Evolutionary conservation across 2,888 invertebrate genomes (phyloP), one percentile per base, ranked within the genome.

Genomic region (Pristionchus fissidentatus): DNA sequence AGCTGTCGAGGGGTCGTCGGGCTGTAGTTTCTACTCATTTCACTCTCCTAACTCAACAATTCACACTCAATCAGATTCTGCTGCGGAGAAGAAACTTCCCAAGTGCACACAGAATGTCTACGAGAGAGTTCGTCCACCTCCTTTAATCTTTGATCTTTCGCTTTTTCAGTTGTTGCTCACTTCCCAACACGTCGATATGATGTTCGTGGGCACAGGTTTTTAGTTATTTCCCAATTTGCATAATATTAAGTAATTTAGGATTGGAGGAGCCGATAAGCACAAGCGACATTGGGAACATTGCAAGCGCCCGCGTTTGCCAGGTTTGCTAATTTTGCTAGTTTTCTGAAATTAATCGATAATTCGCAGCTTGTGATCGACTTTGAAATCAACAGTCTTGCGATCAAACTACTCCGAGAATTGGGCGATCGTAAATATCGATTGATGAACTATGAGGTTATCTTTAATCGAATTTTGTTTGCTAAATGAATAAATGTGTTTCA

Each of bases 401-500:
- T 66, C 22, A 66, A 38, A 38, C 7, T 19, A 7, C 62, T 66
- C 5, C 62, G 62, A 32, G 29, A 66, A 7, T 38, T 66, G 26
- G 62, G 35, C 62, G 38, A 66, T 32, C 19, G 22, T 15, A 38
- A 38, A 66, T 66, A 66, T 29, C 35, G 62, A 38, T 38, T 66
- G 22, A 66, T 66, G 62, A 35, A 29, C 38, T 66, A 66, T 66
- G 62, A 66, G 62, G 62, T 66, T 7, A 35, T 22, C 22, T 62
- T 10, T 57, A 26, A 10, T 29, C 5, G 15, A 10, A 15, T 66
- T 38, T n/a, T 29, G 22, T 38, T 60, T 29, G 29, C 22, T 57
- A 7, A 32, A 38, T 22, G 29, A 35, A 35, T 32, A 26, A 26
- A 66, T 62, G 26, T 66, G 22, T 57, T 66, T 3, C 38, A 66